Base-by-base conservation (phyloP, 2,797 vertebrate genomes). In the Naso thynnoides region DNA sequence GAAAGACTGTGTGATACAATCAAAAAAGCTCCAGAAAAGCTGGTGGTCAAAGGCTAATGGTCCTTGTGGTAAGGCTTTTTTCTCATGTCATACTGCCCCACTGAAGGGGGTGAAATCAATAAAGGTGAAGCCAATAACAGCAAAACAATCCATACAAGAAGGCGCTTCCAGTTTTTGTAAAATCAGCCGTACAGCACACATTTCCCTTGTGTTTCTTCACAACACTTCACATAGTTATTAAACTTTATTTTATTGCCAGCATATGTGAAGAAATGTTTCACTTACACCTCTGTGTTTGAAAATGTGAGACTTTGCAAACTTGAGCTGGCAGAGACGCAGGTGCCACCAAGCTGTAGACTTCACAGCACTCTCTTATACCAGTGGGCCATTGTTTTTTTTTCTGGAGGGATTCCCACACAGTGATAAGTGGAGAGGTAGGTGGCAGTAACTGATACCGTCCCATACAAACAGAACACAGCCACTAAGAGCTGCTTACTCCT, bases 401-500 rank as follows among this genome's bases (percentile, higher is more conserved):
- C 52, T 89, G 78, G 58, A 85, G 65, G 44, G 44, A 59, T 87
- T 87, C 80, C 79, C 73, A 52, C 26, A 41, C 63, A 59, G 44
- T 54, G 47, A 61, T 59, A 62, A 81, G 71, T 53, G 33, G n/a
- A 67, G 41, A 72, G 39, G 73, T 86, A 76, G 84, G 80, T 77
- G 88, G 83, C 29, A 67, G 72, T 60, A 83, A 77, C 52, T 41
- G 71, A 89, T 70, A 83, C 55, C 29, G 49, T 56, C 56, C 21
- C 56, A 64, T 63, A 66, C 73, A 81, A 71, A 57, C 57, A 76
- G 16, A 23, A 62, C 52, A 76, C 64, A 76, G 31, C 31, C 82
- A 53, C 56, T 52, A 21, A 70, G 29, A 62, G 49, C 60, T 68
- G 57, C 66, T 78, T n/a, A 64, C 67, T 83, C 89, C 89, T 80